Evolutionary conservation across 2,113 vertebrate genomes (phyloP).

Genomic region (Chloebia gouldiae): DNA sequence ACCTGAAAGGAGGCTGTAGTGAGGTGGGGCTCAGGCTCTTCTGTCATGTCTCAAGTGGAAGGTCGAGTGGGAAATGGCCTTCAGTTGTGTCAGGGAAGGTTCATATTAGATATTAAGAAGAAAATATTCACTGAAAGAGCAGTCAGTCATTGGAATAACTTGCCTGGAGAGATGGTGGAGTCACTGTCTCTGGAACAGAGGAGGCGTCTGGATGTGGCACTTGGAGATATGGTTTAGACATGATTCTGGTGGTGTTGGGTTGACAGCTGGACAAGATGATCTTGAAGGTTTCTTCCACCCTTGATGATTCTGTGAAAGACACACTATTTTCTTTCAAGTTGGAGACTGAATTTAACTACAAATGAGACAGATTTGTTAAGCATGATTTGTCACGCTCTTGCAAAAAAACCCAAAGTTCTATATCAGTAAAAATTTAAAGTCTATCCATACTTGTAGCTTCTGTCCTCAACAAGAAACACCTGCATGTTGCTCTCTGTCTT

Average conservation of each 20-base stretch:
- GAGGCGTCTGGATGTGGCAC: not conserved
- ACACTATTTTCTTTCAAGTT: not conserved
- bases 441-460: not conserved
- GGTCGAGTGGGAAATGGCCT: not conserved
- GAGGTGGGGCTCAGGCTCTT: not conserved
- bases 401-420: not conserved
- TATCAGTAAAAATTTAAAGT: not conserved
- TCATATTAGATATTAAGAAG: not conserved
- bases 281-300: not conserved
- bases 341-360: not conserved
- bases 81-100: not conserved
- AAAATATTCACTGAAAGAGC: not conserved
- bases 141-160: not conserved
- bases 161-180: not conserved
- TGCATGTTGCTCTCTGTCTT: not conserved
- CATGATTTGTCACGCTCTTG: not conserved
- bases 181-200: not conserved
- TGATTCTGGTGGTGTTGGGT: not conserved
- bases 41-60: not conserved
- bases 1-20: not conserved
- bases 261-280: not conserved
- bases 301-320: not conserved
- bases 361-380: not conserved
- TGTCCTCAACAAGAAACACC: not conserved
- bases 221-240: not conserved